Base-by-base conservation (phyloP, 1,140 invertebrate species). In the Tribolium castaneum region DNA sequence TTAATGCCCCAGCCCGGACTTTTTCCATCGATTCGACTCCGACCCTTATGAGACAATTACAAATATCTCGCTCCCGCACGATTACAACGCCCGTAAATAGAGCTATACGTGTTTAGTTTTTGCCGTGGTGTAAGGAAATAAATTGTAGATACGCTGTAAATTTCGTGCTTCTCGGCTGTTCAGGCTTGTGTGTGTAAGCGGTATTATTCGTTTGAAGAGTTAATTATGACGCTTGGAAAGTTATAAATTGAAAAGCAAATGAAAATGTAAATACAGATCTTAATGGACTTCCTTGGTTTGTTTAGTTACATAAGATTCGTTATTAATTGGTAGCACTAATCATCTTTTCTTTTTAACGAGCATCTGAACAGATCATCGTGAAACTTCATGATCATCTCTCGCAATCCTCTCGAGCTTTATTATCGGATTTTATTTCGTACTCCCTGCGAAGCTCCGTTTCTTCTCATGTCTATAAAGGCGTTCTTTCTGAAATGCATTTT, bases 361-460 rank as follows among this genome's bases (percentile, higher is more conserved):
- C 54, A 59, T 59, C 54, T 22, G 19, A 59, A 59, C 19, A n/a
- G 59, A 34, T 66, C 16, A 59, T 25, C 59, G 59, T 35, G 59
- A 35, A 66, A 35, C 59, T 66, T 66, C 25, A 34, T n/a, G 30
- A 66, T 66, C 59, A 39, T 66, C 59, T 59, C 45, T 39, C 30
- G 59, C 59, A 35, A 66, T 66, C 59, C 30, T 66, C 30, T 35
- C 59, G 59, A 66, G 59, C 59, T 66, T 66, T 66, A 66, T 66
- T 34, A 35, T 66, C 59, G 30, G 59, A 35, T 66, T 59, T 66
- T 66, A 66, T 66, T 66, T 66, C 25, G 12, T 14, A 12, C 30
- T 35, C 14, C 30, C 14, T 14, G 10, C 14, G 9, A 59, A 25
- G 19, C n/a, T 59, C 54, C 59, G 59, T 66, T 14, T 66, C 59